Percentiles rank a stretch among this genome's conserved stretches.
These are phyloP conservation scores for Ceraclea dissimilis DNA, from an alignment of 2,888 invertebrate genomes.

Conservation along the genomic window DNA sequence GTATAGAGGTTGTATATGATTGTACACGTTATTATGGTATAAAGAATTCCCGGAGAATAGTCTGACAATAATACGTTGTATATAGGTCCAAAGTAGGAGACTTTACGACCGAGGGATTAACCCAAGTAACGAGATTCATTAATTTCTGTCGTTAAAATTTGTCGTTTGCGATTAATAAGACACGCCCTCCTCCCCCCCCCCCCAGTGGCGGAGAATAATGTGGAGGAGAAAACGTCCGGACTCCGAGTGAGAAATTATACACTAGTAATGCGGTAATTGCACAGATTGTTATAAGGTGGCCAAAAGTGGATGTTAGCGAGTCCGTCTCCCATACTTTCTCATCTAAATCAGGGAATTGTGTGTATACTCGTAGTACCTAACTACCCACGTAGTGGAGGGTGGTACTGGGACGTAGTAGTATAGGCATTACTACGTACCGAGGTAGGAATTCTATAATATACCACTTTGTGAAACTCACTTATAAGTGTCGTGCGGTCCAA, in stretches of 20 bases:
- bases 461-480: constrained; percentile 24
- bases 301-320: constrained; percentile 24
- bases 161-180: constrained; percentile 55
- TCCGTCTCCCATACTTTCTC: constrained; percentile 19
- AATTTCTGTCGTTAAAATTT: constrained; percentile 56
- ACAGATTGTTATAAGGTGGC: constrained; percentile 26
- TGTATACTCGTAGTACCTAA: neutral
- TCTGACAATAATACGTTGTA: constrained; percentile 35
- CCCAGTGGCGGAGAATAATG: constrained; percentile 28
- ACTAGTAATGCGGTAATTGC: constrained; percentile 25
- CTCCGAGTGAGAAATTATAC: constrained; percentile 23
- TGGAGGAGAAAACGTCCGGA: constrained; percentile 17
- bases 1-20: too few relatives aligned
- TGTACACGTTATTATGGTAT: too few relatives aligned
- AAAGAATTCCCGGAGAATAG: neutral
- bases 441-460: neutral
- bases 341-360: constrained; percentile 14
- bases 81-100: constrained; percentile 42
- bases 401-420: constrained; percentile 7
- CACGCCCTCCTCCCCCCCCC: constrained; percentile 44
- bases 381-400: constrained; percentile 12
- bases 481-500: constrained; percentile 30
- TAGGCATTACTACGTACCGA: constrained; percentile 1
- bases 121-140: constrained; percentile 54
- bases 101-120: constrained; percentile 52